Conservation (phyloP, 1,140 invertebrate genomes). For the Drosophila sturtevanti region DNA sequence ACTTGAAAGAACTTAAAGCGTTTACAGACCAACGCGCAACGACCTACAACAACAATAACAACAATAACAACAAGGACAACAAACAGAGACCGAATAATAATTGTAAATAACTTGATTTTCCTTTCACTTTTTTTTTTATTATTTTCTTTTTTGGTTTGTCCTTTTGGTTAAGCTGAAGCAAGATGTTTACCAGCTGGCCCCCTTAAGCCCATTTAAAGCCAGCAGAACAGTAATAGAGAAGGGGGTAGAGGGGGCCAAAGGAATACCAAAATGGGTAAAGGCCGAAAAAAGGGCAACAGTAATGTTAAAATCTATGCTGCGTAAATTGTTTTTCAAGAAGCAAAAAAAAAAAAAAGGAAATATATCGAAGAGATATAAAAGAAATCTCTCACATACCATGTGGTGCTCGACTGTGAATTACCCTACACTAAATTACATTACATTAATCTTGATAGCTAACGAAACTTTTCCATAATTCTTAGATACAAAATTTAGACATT, state of each 20-base stretch:
- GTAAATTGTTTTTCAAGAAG: slow-evolving; percentile 58
- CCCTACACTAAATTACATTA: too few species aligned
- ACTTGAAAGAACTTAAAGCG: slow-evolving; percentile 66
- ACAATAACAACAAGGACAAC: slow-evolving; percentile 17
- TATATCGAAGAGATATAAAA: slow-evolving; percentile 14
- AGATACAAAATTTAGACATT: too few species aligned
- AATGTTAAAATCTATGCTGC: slow-evolving; percentile 50
- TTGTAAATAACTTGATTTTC: slow-evolving; percentile 74
- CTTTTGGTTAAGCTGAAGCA: slow-evolving; percentile 17
- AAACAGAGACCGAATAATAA: slow-evolving; percentile 58
- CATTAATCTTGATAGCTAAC: neutral
- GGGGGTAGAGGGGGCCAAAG: slow-evolving; percentile 25
- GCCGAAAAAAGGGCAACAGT: slow-evolving; percentile 37
- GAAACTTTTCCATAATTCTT: neutral
- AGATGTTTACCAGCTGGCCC: slow-evolving; percentile 49
- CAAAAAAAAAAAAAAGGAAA: slow-evolving; percentile 17
- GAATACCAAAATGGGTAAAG: slow-evolving; percentile 10
- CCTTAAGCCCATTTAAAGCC: slow-evolving; percentile 42
- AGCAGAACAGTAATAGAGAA: neutral
- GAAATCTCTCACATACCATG: neutral
- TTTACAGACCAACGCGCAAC: slow-evolving; percentile 66
- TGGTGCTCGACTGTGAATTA: neutral
- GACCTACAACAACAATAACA: slow-evolving; percentile 30
- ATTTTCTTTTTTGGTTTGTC: slow-evolving; percentile 14
- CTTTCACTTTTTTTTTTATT: neutral